These are phyloP conservation scores for Leucopsar rothschildi DNA, from an alignment of 2,113 vertebrate genomes.

Conservation along the genomic window DNA sequence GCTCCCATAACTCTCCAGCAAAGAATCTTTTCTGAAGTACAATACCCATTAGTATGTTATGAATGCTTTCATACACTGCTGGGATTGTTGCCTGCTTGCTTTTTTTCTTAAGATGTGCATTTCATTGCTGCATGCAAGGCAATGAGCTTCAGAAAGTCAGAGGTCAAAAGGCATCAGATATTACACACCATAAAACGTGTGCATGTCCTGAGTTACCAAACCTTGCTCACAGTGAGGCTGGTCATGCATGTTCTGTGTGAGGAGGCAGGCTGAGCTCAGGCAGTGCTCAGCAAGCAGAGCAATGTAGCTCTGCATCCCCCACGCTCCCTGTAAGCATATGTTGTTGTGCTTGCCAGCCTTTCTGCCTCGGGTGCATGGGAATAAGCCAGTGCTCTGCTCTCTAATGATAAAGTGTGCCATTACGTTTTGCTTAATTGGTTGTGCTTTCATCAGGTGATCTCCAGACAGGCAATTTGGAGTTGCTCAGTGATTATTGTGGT, in stretches of 20 bases:
- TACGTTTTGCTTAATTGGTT: neutral
- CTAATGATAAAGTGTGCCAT: neutral
- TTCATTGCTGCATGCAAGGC: neutral
- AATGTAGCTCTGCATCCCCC: neutral
- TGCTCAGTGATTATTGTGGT: neutral
- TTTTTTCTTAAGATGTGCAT: neutral
- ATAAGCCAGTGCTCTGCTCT: neutral
- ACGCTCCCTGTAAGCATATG: rapidly evolving
- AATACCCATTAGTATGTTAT: neutral
- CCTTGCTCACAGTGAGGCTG: neutral
- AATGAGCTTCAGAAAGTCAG: neutral
- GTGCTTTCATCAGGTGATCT: conserved; percentile 11
- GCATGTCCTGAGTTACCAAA: neutral
- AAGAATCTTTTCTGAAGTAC: neutral
- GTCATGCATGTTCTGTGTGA: rapidly evolving
- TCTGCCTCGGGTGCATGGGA: neutral
- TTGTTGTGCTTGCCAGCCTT: neutral
- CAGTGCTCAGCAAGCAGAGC: neutral
- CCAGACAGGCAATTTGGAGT: neutral
- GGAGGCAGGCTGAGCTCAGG: neutral
- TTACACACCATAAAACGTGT: rapidly evolving
- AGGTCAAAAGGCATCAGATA: neutral
- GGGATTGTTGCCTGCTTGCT: neutral
- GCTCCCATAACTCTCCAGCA: neutral
- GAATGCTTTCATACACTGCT: neutral